phyloP scores from a whole-genome alignment of 2,113 vertebrate genomes.

The Bucco capensis region DNA sequence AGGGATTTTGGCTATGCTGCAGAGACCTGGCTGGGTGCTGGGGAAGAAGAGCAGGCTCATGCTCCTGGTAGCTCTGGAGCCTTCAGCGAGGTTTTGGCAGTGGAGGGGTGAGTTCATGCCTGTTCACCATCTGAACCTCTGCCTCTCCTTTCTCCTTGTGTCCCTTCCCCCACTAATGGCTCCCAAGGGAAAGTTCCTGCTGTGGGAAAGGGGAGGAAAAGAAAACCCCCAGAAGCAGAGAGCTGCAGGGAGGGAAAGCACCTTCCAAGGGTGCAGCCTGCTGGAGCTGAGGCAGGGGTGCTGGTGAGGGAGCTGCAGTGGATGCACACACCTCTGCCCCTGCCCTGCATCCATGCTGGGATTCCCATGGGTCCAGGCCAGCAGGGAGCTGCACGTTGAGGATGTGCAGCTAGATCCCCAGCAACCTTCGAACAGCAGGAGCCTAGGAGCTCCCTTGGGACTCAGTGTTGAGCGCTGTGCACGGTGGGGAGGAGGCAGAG shows the following conservation, averaged over 20 bases:
- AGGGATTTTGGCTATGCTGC: background rate
- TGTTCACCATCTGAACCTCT: background rate
- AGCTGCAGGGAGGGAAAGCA: background rate
- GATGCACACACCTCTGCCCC: accelerated
- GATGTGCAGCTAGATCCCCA: background rate
- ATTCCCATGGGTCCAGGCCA: background rate
- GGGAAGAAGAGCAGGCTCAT: background rate
- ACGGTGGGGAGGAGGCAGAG: background rate
- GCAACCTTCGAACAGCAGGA: background rate
- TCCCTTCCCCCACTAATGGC: background rate
- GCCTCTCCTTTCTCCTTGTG: background rate
- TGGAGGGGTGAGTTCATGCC: accelerated
- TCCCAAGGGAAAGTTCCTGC: background rate
- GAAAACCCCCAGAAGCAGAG: background rate
- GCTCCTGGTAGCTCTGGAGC: background rate
- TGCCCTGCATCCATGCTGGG: background rate
- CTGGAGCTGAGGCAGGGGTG: background rate
- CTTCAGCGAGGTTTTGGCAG: background rate
- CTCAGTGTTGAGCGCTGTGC: accelerated
- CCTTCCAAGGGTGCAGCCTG: accelerated
- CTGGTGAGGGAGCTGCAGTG: background rate
- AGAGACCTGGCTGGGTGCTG: background rate
- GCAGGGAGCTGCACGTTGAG: accelerated
- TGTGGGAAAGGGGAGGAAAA: background rate
- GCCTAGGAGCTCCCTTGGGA: background rate